Percentiles rank a stretch among this genome's conserved stretches.
phyloP scores from a whole-genome alignment of 2,113 vertebrate genomes.

The Pongo pygmaeus region DNA sequence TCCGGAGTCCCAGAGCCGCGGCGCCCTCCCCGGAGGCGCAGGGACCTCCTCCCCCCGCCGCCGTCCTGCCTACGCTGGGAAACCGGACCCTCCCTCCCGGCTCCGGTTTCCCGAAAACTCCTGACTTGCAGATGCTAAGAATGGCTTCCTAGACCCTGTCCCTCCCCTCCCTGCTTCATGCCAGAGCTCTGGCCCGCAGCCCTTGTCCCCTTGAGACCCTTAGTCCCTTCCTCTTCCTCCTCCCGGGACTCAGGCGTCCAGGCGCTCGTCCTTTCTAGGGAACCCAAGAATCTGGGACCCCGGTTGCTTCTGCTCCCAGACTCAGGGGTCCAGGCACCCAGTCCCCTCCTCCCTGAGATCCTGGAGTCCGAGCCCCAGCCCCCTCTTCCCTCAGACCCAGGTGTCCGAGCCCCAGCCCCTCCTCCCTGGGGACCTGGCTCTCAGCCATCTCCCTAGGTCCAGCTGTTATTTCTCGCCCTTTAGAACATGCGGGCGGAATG shows the following conservation, averaged over 20 bases:
- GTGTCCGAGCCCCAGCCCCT: not conserved
- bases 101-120: constrained; percentile 71
- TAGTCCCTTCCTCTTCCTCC: not conserved
- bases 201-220: constrained; percentile 13
- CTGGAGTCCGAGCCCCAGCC: not conserved
- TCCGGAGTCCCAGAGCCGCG: not conserved
- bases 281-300: not conserved
- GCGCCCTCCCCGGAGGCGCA: not conserved
- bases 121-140: constrained; percentile 74
- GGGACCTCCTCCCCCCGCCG: not conserved
- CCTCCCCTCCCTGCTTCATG: not conserved
- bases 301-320: not conserved
- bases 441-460: not conserved
- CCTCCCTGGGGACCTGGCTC: not conserved
- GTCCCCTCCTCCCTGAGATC: not conserved
- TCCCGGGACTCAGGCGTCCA: not conserved
- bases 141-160: not conserved
- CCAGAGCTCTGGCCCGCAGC: not conserved
- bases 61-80: constrained; percentile 55
- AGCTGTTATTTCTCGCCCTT: constrained; percentile 68
- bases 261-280: not conserved
- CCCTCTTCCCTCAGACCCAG: not conserved
- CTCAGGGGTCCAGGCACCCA: not conserved
- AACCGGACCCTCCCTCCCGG: constrained; percentile 58
- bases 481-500: constrained; percentile 38